These are phyloP conservation scores for Callipepla squamata DNA, from an alignment of 2,113 vertebrate genomes.

Conservation along the genomic window DNA sequence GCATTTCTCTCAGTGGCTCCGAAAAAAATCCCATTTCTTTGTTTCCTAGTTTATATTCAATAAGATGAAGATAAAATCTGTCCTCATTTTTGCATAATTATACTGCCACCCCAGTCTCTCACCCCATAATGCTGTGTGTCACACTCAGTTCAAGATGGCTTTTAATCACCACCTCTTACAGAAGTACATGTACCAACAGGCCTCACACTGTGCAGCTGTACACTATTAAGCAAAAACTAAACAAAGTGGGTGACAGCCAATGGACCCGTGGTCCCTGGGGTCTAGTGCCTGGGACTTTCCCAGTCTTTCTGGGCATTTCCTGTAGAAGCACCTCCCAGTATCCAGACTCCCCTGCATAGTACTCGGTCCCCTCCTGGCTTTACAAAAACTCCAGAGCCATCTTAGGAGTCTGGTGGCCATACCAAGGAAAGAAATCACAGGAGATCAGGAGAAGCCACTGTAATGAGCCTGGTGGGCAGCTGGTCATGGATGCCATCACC, in stretches of 20 bases:
- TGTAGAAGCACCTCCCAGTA: background rate
- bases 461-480: background rate
- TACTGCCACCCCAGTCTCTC: background rate
- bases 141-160: background rate
- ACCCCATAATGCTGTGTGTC: too few species aligned
- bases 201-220: background rate
- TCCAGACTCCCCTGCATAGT: rapidly evolving
- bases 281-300: background rate
- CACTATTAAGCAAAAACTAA: background rate
- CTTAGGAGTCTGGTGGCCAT: background rate
- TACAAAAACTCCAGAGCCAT: background rate
- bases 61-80: background rate
- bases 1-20: background rate
- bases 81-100: background rate
- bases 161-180: background rate
- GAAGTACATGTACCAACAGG: background rate
- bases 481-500: background rate
- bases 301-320: background rate
- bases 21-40: background rate
- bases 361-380: background rate
- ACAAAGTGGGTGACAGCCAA: background rate
- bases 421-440: background rate
- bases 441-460: background rate
- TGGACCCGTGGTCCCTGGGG: background rate
- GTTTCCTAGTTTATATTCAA: background rate